A percentile compares a stretch with the other conserved stretches of the same genome.
Conservation (phyloP, 2,888 invertebrate species). For the Augiades crinisus region DNA sequence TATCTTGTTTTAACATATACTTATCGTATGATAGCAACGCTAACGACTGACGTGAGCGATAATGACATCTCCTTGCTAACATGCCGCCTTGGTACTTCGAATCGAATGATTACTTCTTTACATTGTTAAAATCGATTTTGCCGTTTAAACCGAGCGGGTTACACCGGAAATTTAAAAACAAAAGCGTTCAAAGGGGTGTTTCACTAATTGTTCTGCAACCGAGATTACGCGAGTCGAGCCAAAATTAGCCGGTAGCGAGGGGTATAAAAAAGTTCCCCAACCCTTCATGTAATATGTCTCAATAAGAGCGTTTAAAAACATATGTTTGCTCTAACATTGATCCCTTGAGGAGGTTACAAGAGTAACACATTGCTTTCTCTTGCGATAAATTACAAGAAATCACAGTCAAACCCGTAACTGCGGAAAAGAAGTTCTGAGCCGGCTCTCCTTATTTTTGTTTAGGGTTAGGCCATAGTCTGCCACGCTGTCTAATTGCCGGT, state of each 20-base stretch:
- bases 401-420: neutral
- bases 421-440: no score
- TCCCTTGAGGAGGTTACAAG: slow-evolving; percentile 49
- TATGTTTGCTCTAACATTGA: slow-evolving; percentile 68
- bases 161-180: slow-evolving; percentile 73
- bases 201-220: slow-evolving; percentile 45
- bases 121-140: slow-evolving; percentile 27
- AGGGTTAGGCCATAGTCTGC: no score
- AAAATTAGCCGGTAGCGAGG: slow-evolving; percentile 49
- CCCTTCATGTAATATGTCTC: slow-evolving; percentile 76
- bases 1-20: slow-evolving; percentile 33
- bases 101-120: slow-evolving; percentile 55
- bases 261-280: slow-evolving; percentile 68
- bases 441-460: no score
- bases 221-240: slow-evolving; percentile 63
- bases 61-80: slow-evolving; percentile 45
- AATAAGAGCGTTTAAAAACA: slow-evolving; percentile 71
- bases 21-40: slow-evolving; percentile 31
- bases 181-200: slow-evolving; percentile 34
- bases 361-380: slow-evolving; percentile 57
- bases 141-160: no score
- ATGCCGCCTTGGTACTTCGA: slow-evolving; percentile 64
- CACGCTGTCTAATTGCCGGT: no score
- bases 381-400: slow-evolving; percentile 47
- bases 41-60: neutral